Percentiles rank a stretch among this genome's conserved stretches.
Conservation (phyloP, 2,797 vertebrate genomes). For the Coccyzus lansbergi region DNA sequence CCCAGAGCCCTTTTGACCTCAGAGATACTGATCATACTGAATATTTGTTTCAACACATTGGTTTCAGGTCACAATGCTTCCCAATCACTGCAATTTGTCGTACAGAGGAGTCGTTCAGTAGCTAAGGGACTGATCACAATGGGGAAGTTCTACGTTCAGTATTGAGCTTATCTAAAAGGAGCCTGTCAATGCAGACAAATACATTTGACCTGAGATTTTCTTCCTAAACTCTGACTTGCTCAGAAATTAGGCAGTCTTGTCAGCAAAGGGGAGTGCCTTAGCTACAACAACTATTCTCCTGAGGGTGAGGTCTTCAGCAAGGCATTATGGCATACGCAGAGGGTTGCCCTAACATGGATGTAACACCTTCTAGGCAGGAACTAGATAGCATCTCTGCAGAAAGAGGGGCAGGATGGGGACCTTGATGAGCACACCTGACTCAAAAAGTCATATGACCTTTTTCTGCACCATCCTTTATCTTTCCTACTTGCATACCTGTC, state of each 20-base stretch:
- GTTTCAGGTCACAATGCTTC: not conserved
- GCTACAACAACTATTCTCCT: not conserved
- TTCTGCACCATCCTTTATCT: not conserved
- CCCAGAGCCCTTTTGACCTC: not conserved
- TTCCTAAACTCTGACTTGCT: not conserved
- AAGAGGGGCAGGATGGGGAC: not conserved
- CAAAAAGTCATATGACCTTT: not conserved
- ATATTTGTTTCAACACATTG: not conserved
- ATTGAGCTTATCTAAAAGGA: not conserved
- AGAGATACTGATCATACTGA: not conserved
- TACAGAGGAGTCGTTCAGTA: not conserved
- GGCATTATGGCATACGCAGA: not conserved
- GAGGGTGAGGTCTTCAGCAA: not conserved
- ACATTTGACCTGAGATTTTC: not conserved
- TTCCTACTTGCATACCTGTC: not conserved
- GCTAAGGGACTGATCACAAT: not conserved
- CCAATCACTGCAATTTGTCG: not conserved
- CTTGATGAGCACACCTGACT: not conserved
- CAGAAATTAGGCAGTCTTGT: not conserved
- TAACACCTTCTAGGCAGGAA: not conserved
- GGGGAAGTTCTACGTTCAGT: not conserved
- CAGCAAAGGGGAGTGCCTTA: not conserved
- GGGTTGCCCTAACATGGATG: not conserved
- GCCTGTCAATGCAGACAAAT: not conserved
- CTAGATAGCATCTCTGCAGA: not conserved